phyloP scores from a whole-genome alignment of 2,888 invertebrate species.

The Acrobasis consociella region DNA sequence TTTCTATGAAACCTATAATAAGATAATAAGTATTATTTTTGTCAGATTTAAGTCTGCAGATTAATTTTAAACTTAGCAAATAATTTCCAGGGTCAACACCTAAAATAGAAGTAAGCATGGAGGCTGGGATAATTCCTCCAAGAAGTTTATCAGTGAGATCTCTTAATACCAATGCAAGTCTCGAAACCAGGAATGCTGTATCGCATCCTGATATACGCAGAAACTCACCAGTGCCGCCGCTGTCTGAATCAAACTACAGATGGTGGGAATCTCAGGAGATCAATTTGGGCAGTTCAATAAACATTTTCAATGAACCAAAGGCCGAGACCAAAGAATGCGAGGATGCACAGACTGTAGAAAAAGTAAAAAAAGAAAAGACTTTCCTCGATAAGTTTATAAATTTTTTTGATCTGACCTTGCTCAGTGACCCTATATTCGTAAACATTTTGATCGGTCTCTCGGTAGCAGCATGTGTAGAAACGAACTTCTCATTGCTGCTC shows the following conservation, averaged over 20 bases:
- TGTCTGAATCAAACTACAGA: conserved; percentile 63
- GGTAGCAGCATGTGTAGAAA: conserved; percentile 86
- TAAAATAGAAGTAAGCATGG: conserved; percentile 43
- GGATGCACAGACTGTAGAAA: conserved; percentile 34
- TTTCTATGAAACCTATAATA: background rate
- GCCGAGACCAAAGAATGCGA: conserved; percentile 46
- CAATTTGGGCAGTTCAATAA: conserved; percentile 84
- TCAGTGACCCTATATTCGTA: conserved; percentile 86
- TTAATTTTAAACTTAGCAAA: background rate
- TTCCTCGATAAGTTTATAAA: conserved; percentile 62
- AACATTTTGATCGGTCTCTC: conserved; percentile 87
- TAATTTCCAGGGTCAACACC: conserved; percentile 46
- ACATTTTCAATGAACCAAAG: conserved; percentile 76
- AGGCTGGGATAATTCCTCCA: conserved; percentile 48
- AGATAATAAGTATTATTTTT: background rate
- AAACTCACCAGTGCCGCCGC: conserved; percentile 48
- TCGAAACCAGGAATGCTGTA: conserved; percentile 64
- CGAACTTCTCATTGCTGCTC: conserved; percentile 85
- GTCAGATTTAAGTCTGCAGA: background rate
- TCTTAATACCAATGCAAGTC: conserved; percentile 51
- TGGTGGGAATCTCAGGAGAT: conserved; percentile 84
- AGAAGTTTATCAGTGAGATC: conserved; percentile 72
- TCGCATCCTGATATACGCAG: conserved; percentile 71
- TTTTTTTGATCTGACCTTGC: conserved; percentile 85
- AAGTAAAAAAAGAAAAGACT: conserved; percentile 43